Conservation (phyloP, 2,888 invertebrate species). For the Selenia dentaria region DNA sequence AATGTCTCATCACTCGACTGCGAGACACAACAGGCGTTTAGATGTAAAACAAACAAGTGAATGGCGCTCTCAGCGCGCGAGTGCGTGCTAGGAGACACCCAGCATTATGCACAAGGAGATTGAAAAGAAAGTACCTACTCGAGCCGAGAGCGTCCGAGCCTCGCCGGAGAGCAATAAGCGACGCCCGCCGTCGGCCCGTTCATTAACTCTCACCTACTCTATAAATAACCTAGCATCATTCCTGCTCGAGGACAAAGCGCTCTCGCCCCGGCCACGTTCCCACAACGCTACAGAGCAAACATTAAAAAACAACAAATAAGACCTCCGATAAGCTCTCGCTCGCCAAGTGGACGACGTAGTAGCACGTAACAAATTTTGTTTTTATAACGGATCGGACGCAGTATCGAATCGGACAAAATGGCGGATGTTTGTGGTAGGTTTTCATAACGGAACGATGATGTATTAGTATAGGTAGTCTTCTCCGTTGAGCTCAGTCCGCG, state of each 20-base stretch:
- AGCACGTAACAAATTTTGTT: constrained; percentile 59
- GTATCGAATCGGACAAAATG: constrained; percentile 57
- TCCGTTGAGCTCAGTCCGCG: constrained; percentile 27
- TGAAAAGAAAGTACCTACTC: constrained; percentile 79
- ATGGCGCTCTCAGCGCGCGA: constrained; percentile 64
- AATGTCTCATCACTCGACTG: constrained; percentile 59
- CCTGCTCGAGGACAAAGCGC: constrained; percentile 49
- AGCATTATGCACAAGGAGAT: constrained; percentile 80
- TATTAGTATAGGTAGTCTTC: constrained; percentile 8
- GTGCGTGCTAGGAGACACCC: constrained; percentile 73
- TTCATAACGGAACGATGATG: constrained; percentile 52
- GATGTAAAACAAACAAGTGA: constrained; percentile 78
- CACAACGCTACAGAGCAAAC: constrained; percentile 52
- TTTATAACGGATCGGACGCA: constrained; percentile 58
- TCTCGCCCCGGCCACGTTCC: constrained; percentile 47
- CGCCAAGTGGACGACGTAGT: constrained; percentile 48
- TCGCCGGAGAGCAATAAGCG: constrained; percentile 76
- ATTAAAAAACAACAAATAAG: constrained; percentile 60
- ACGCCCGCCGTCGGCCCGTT: constrained; percentile 71
- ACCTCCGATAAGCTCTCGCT: constrained; percentile 50
- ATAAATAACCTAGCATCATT: constrained; percentile 62
- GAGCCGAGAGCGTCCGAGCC: constrained; percentile 76
- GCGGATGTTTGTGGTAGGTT: constrained; percentile 54
- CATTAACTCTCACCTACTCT: constrained; percentile 74
- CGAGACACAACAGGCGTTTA: constrained; percentile 67